Base-by-base conservation (phyloP, 2,113 vertebrate genomes). In the Pagrus major region DNA sequence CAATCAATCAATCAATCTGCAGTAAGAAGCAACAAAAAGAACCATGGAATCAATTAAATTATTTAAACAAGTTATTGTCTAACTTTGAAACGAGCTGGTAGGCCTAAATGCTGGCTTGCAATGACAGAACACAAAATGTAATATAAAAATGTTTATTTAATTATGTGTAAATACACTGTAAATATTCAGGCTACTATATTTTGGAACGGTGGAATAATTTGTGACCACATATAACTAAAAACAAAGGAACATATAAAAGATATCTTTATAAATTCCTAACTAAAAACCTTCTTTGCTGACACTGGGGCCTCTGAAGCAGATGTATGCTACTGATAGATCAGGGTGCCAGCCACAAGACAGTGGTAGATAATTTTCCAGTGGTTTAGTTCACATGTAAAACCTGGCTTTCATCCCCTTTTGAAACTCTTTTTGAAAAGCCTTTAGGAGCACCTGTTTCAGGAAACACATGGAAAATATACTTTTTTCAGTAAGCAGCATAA, bases 291-390 rank as follows among this genome's bases (percentile, higher is more conserved):
- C 14, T 61, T 25, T 69, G 61, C 29, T 59, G 78, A 81, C 81
- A 37, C 9, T 66, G 27, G 23, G 31, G 9, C 65, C 23, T 16
- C 1, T 21, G 3, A 42, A 64, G 10, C 66, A 73, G 29, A 67
- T 72, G 63, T 25, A 54, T 41, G 15, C 21, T 21, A 68, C 69
- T 80, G 83, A 80, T 80, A 82, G 15, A 9, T 33, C n/a, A 66
- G 4, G 23, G n/a, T 27, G 52, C 27, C 41, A 59, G 49, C 29
- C 51, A 69, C 21, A 59, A 41, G 47, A 60, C 6, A 18, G 11
- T 4, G 16, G 6, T 1, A 61, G 8, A 61, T 55, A 20, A 10
- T 16, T 37, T 25, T 11, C 3, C 2, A 21, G 8, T 56, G 9
- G 5, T 47, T 46, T 33, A 69, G 20, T 42, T 63, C 0, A 14